Evolutionary conservation across 1,140 invertebrate species (phyloP).

Genomic region (Ooceraea biroi): DNA sequence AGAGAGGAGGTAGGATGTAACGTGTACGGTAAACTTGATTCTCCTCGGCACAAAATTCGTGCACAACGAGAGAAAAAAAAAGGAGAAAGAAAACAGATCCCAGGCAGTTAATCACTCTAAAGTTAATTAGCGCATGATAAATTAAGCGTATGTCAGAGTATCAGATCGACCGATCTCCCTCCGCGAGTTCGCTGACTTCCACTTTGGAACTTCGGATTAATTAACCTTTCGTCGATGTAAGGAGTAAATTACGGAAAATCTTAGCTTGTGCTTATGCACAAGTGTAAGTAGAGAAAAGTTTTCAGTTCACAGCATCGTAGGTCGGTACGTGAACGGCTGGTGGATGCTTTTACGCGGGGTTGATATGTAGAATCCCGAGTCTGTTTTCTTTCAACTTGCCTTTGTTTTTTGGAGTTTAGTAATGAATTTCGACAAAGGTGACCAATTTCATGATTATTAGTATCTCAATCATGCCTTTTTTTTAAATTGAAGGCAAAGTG

Average conservation of each 20-base stretch:
- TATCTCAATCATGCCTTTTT: neutral
- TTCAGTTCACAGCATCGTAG: neutral
- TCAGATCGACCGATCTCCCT: constrained; percentile 44
- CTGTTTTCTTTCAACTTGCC: neutral
- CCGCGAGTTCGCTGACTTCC: constrained; percentile 40
- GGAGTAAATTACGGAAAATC: constrained; percentile 38
- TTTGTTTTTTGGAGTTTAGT: no score
- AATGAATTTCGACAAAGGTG: no score
- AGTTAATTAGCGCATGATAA: constrained; percentile 61
- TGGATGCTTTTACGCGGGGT: neutral
- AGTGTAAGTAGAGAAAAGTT: neutral
- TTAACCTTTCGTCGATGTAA: constrained; percentile 45
- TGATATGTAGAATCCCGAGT: neutral
- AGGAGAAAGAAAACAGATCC: constrained; percentile 11
- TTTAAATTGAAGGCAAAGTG: neutral
- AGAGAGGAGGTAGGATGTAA: constrained; percentile 4
- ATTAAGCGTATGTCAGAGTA: constrained; percentile 53
- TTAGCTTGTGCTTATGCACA: neutral
- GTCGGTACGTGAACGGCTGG: neutral
- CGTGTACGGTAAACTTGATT: constrained; percentile 42
- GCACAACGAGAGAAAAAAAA: neutral
- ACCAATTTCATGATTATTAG: no score
- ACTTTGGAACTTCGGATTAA: constrained; percentile 51
- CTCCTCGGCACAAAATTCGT: constrained; percentile 18
- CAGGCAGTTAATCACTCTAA: constrained; percentile 41